Conservation (phyloP, 2,888 invertebrate genomes). For the Eupithecia abbreviata region DNA sequence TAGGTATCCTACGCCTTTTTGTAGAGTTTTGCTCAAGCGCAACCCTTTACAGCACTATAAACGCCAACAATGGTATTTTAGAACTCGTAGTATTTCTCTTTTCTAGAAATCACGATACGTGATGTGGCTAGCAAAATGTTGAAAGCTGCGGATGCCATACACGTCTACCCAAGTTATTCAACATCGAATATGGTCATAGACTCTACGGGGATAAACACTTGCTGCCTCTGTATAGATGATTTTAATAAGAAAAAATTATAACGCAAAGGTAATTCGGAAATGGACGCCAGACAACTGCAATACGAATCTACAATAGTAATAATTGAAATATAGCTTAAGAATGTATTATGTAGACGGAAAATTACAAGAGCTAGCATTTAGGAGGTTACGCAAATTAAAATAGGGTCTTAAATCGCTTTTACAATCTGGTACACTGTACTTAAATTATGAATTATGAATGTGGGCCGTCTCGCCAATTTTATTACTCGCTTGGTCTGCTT, state of each 20-base stretch:
- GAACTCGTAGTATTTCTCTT: constrained; percentile 57
- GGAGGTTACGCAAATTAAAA: constrained; percentile 34
- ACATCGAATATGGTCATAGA: constrained; percentile 63
- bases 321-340: background rate
- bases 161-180: constrained; percentile 58
- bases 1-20: constrained; percentile 6
- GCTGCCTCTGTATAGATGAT: constrained; percentile 41
- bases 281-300: background rate
- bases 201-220: constrained; percentile 51
- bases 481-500: constrained; percentile 51
- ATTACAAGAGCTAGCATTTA: background rate
- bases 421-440: constrained; percentile 51
- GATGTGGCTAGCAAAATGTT: constrained; percentile 61
- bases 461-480: constrained; percentile 54
- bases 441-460: constrained; percentile 60
- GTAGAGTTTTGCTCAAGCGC: constrained; percentile 30
- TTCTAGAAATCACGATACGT: constrained; percentile 65
- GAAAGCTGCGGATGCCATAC: constrained; percentile 58
- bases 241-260: constrained; percentile 15
- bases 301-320: background rate
- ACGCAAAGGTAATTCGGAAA: background rate
- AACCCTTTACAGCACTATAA: constrained; percentile 46
- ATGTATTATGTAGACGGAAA: background rate
- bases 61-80: constrained; percentile 63
- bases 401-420: constrained; percentile 40